These are phyloP conservation scores for Anastrepha obliqua DNA, from an alignment of 1,140 invertebrate genomes.

Conservation along the genomic window DNA sequence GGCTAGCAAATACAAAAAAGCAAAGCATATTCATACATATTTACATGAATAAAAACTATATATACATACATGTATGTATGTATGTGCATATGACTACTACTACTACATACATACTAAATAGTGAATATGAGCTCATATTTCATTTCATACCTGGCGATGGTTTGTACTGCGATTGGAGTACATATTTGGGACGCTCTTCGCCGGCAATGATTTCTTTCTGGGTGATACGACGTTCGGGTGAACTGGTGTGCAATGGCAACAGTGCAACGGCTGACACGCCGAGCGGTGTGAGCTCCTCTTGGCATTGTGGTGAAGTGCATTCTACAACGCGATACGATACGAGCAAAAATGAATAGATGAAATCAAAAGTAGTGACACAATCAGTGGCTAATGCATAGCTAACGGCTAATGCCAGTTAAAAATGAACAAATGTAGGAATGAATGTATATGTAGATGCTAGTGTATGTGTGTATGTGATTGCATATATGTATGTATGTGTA, in stretches of 20 bases:
- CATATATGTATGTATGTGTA: background rate
- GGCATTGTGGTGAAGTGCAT: conserved; percentile 69
- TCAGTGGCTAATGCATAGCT: background rate
- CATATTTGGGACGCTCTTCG: conserved; percentile 73
- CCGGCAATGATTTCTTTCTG: conserved; percentile 74
- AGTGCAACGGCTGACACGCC: conserved; percentile 71
- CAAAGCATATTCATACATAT: background rate
- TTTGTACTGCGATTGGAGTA: conserved; percentile 71
- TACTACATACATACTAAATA: background rate
- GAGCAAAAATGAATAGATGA: conserved; percentile 37
- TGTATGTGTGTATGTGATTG: background rate
- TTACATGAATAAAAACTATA: background rate
- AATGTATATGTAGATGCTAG: background rate
- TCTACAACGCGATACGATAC: conserved; percentile 60
- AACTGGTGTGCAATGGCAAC: conserved; percentile 70
- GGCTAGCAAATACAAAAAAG: too few relatives aligned
- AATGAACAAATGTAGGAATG: background rate
- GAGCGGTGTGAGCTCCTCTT: conserved; percentile 67
- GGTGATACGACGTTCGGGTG: conserved; percentile 72
- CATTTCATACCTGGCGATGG: conserved; percentile 62
- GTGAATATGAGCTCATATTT: conserved; percentile 18
- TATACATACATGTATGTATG: conserved; percentile 14
- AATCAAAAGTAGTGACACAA: conserved; percentile 48
- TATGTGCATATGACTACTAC: background rate
- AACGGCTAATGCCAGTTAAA: background rate